A percentile compares a stretch with the other conserved stretches of the same genome.
Conservation (phyloP, 2,888 invertebrate species). For the Rambutsinella grinnellia region DNA sequence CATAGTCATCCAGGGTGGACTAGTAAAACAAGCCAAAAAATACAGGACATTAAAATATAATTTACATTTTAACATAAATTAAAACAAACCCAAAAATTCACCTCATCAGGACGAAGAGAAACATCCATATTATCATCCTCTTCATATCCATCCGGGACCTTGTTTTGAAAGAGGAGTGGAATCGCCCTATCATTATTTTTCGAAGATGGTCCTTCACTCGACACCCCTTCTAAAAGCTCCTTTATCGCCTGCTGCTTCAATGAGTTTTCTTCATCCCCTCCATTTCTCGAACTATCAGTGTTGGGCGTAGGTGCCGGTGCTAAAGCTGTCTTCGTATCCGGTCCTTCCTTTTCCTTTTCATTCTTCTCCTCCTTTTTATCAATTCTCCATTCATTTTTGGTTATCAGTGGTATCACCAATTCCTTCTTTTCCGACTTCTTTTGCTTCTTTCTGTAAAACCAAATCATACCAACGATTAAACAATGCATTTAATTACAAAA, state of each 20-base stretch:
- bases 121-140: constrained; percentile 71
- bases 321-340: constrained; percentile 61
- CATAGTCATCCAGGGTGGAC: constrained; percentile 76
- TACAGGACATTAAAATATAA: background rate
- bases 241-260: constrained; percentile 81
- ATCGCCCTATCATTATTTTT: constrained; percentile 66
- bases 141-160: constrained; percentile 71
- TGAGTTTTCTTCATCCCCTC: constrained; percentile 39
- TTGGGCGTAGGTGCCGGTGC: background rate
- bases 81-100: no score
- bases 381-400: constrained; percentile 69
- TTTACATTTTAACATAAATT: background rate
- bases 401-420: constrained; percentile 70
- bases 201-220: constrained; percentile 50
- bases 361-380: constrained; percentile 70
- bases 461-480: constrained; percentile 10
- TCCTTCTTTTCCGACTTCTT: constrained; percentile 60
- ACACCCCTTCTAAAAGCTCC: constrained; percentile 78
- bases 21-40: constrained; percentile 27
- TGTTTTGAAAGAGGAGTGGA: constrained; percentile 70
- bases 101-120: constrained; percentile 69
- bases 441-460: constrained; percentile 38
- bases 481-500: constrained; percentile 6
- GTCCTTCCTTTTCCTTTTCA: constrained; percentile 71
- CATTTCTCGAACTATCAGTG: background rate